phyloP scores from a whole-genome alignment of 30 jellyfish, hydroid and myxozoan species.

The Cassiopea xamachana region DNA sequence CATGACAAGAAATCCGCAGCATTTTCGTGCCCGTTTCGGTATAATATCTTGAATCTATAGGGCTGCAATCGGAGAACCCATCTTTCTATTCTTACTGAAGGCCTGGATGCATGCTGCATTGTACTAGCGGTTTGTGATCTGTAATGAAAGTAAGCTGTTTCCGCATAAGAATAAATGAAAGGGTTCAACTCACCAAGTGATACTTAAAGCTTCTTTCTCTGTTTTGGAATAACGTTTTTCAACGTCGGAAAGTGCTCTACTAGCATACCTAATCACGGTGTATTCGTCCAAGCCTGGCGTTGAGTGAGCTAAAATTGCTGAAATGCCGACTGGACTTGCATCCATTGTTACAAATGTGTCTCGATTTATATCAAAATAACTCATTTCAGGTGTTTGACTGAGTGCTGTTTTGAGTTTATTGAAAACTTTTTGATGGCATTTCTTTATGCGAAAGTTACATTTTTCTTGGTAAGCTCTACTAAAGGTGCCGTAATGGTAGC shows the following conservation, averaged over 20 bases:
- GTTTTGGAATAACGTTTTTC: not conserved
- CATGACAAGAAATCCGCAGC: not conserved
- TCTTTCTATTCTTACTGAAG: not conserved
- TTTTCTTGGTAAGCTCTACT: not conserved
- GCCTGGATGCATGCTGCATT: not conserved
- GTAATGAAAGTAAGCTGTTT: not conserved
- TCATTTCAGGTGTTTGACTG: too few relatives aligned
- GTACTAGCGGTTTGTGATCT: not conserved
- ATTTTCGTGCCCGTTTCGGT: not conserved
- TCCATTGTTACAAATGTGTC: too few relatives aligned
- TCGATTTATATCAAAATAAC: too few relatives aligned
- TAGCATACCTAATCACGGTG: too few relatives aligned
- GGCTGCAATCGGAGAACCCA: not conserved
- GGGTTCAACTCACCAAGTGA: not conserved
- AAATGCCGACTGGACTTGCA: not conserved
- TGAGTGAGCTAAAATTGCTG: too few relatives aligned
- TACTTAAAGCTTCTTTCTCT: not conserved
- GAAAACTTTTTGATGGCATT: not conserved
- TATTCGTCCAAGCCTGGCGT: too few relatives aligned
- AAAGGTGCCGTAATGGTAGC: not conserved
- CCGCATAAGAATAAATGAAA: not conserved
- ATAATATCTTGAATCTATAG: not conserved
- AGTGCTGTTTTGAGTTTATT: too few relatives aligned
- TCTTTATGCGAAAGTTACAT: not conserved
- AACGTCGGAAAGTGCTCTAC: not conserved